Evolutionary conservation across 2,797 vertebrate genomes (phyloP).

Genomic region (Simalia tracyae): DNA sequence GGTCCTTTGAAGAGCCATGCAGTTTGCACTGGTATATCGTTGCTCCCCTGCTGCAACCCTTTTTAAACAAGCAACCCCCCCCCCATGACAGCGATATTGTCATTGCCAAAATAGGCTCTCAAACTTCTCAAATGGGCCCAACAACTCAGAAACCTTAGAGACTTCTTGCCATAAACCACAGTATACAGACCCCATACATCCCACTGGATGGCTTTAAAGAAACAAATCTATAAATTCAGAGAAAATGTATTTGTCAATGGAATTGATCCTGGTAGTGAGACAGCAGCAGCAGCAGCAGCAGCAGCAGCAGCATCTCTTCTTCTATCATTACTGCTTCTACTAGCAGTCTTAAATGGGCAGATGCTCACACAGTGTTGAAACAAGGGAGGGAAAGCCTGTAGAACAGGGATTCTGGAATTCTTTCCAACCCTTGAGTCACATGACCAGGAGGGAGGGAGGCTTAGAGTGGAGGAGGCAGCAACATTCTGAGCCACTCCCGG

Average conservation of each 20-base stretch:
- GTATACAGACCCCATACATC: neutral
- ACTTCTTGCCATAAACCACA: neutral
- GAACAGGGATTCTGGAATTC: neutral
- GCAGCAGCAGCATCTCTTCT: neutral
- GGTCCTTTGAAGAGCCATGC: too few species aligned
- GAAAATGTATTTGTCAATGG: neutral
- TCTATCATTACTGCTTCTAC: neutral
- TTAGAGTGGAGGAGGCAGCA: neutral
- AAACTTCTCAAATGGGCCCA: neutral
- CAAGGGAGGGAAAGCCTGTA: neutral
- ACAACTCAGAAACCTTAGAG: neutral
- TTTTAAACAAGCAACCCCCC: neutral
- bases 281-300: neutral
- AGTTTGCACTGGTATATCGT: neutral
- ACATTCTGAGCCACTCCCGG: neutral
- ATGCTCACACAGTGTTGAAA: neutral
- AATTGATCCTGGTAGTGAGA: neutral
- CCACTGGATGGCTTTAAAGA: neutral
- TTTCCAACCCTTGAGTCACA: neutral
- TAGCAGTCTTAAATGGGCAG: neutral
- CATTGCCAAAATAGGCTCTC: neutral
- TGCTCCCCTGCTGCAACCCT: neutral
- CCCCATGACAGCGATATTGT: neutral
- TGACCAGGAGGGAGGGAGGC: neutral
- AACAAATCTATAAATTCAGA: neutral